A percentile compares a stretch with the other conserved stretches of the same genome.
These are phyloP conservation scores for Melanotaenia pygmaea DNA, from an alignment of 2,797 vertebrate genomes.

Conservation along the genomic window DNA sequence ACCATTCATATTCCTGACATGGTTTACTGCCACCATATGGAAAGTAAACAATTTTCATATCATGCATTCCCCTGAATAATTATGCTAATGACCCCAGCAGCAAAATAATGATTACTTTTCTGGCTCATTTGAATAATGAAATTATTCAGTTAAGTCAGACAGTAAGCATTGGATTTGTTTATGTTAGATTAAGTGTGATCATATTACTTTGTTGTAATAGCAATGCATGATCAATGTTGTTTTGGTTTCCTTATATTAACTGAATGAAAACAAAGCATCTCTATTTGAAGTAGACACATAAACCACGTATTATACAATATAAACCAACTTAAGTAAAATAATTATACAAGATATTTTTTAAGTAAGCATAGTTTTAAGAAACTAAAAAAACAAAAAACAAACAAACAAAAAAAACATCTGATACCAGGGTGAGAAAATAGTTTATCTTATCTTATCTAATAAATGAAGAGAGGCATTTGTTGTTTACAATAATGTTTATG, in stretches of 20 bases:
- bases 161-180: constrained; percentile 56
- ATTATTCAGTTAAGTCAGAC: constrained; percentile 64
- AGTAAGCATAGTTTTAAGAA: neutral
- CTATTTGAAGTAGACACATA: constrained; percentile 48
- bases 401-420: constrained; percentile 69
- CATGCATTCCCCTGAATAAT: constrained; percentile 49
- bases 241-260: constrained; percentile 48
- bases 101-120: constrained; percentile 69
- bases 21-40: constrained; percentile 54
- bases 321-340: constrained; percentile 28
- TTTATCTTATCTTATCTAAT: constrained; percentile 68
- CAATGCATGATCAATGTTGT: constrained; percentile 58
- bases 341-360: constrained; percentile 18
- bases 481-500: constrained; percentile 70
- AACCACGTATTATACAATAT: constrained; percentile 42
- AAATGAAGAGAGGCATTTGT: constrained; percentile 72
- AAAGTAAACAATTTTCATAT: constrained; percentile 63
- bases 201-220: constrained; percentile 60
- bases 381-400: constrained; percentile 1
- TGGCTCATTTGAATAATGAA: constrained; percentile 72
- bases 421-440: constrained; percentile 76
- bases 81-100: constrained; percentile 59
- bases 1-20: constrained; percentile 27
- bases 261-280: constrained; percentile 38
- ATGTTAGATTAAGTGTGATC: constrained; percentile 55